Evolutionary conservation across 2,888 invertebrate species (phyloP), one percentile per base, ranked within the genome.

Genomic region (Nephrotoma appendiculata): DNA sequence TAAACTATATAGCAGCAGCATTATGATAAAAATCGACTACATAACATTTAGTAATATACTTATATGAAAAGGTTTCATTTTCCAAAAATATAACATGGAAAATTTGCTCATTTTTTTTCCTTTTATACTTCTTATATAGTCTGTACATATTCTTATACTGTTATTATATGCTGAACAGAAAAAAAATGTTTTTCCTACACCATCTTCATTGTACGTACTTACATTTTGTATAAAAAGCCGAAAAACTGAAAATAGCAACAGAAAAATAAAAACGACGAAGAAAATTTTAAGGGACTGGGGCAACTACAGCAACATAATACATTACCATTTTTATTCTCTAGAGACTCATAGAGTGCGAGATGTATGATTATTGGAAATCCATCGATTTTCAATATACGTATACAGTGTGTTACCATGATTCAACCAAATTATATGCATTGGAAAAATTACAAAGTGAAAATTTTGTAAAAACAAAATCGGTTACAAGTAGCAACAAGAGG

Each of bases 341-440:
- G 84, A 84, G 84, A 84, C 84, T 84, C 84, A 43, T 84, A 84
- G 84, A 84, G 42, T 84, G 42, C 84, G 84, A 84, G 84, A 84
- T 84, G 84, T 42, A 84, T 43, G 84, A 43, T 84, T 84, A 84
- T 84, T 84, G 84, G 84, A 42, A 42, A 84, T 84, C 43, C 84
- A 84, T 84, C 84, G 84, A 84, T 84, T 84, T 84, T 84, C 84
- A 84, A 84, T 84, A 84, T 43, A 71, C 71, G 71, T 71, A 71
- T 31, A 71, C 44, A 44, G 44, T 44, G 71, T 71, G 71, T 31
- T 71, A 71, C 71, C 71, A 71, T 71, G 31, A 71, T 71, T 71
- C 71, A 71, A 12, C 31, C 31, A 52, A 52, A 52, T 19, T 15
- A 57, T 57, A 57, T 57, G 52, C 52, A 57, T 15, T 57, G 52